Percentiles rank a stretch among this genome's conserved stretches.
phyloP scores from a whole-genome alignment of 2,888 invertebrate species.

The Alentia gelatinosa region DNA sequence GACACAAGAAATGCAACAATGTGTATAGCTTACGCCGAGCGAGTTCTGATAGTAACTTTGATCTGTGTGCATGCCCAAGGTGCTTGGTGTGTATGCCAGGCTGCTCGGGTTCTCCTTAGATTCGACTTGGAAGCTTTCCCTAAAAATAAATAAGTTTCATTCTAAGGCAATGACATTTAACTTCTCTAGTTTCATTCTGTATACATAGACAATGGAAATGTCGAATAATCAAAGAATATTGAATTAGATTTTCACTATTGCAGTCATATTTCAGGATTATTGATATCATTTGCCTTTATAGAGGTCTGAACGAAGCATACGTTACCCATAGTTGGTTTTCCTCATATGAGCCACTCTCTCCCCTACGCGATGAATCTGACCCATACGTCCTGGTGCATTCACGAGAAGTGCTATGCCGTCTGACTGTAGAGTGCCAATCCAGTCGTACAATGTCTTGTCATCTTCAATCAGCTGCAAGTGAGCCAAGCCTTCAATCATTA shows the following conservation, averaged over 20 bases:
- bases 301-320: neutral
- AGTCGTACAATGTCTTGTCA: neutral
- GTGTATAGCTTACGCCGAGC: conserved; percentile 83
- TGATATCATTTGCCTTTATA: neutral
- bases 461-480: neutral
- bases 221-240: too few relatives aligned
- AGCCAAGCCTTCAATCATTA: too few relatives aligned
- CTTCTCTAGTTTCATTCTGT: too few relatives aligned
- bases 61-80: conserved; percentile 88
- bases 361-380: neutral
- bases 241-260: too few relatives aligned
- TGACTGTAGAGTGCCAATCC: neutral
- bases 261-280: neutral
- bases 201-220: too few relatives aligned
- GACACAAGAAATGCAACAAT: neutral
- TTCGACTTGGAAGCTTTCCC: conserved; percentile 84
- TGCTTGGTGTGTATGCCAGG: conserved; percentile 87
- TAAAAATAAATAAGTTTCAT: conserved; percentile 66
- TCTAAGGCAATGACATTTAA: too few relatives aligned
- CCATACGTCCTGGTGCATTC: neutral
- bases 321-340: neutral
- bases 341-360: neutral
- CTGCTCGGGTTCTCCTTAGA: conserved; percentile 87
- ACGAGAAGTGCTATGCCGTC: neutral
- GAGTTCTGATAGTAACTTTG: conserved; percentile 89